Base-by-base conservation (phyloP, 2,113 vertebrate genomes). In the Oreochromis aureus region DNA sequence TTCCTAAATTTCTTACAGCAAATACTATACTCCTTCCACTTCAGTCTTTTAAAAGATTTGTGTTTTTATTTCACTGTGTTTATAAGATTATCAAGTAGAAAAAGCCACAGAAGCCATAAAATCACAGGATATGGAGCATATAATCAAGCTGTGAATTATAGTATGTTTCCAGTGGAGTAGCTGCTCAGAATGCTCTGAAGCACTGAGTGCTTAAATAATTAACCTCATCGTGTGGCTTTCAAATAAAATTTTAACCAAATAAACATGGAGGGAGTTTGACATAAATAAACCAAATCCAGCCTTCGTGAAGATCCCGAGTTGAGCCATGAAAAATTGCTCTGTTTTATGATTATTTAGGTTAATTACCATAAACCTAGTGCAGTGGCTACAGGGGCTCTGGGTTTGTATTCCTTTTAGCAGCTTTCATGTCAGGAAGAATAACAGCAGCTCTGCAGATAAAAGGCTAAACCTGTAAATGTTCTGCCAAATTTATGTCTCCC, bases 401-500 rank as follows among this genome's bases (percentile, higher is more conserved):
- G 61, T 76, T 63, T 63, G 15, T 48, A 13, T 59, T 24, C 18
- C 18, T 34, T 6, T 56, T 4, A 27, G 44, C 34, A 13, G 71
- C 81, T 69, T 80, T 69, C 13, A 6, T 18, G 19, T 82, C n/a
- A 16, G 19, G 30, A 54, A 66, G 71, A 59, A 55, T 13, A 83
- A 55, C 34, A 78, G 82, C 83, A 71, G 55, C 53, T 81, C 44
- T 83, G 56, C 51, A 48, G 78, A 84, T 86, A 69, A 89, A 88
- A 89, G 66, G 27, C 71, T 32, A 41, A 91, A 83, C 51, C 15
- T 86, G 80, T 89, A 27, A 80, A 81, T 56, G 88, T 87, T 18
- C 5, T 24, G 54, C 16, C 55, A 39, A 39, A 81, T 85, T 19
- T 51, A 78, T 59, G 84, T 86, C 82, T 5, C 13, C 61, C 27